Conservation (phyloP, 2,797 vertebrate genomes). For the Microcaecilia unicolor region DNA sequence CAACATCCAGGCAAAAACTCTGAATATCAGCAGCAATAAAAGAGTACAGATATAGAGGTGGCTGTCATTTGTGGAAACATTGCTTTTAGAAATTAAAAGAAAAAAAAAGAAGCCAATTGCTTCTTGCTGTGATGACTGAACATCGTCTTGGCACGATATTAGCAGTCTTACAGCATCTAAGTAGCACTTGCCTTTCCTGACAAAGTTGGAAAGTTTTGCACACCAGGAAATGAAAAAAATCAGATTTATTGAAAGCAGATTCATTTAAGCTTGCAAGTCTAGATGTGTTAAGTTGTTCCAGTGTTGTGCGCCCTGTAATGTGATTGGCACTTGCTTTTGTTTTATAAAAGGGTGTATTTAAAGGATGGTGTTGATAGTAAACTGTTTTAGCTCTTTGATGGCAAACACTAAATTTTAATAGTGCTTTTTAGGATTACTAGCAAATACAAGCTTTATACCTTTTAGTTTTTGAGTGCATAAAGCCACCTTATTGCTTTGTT, state of each 20-base stretch:
- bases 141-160: no score
- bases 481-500: slow-evolving; percentile 58
- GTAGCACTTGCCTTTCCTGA: slow-evolving; percentile 48
- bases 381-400: slow-evolving; percentile 47
- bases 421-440: slow-evolving; percentile 53
- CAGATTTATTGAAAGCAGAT: slow-evolving; percentile 36
- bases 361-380: slow-evolving; percentile 50
- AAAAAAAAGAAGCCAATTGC: no score
- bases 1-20: no score
- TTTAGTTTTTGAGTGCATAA: slow-evolving; percentile 47
- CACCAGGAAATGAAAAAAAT: no score
- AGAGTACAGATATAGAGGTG: no score
- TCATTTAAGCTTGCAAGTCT: slow-evolving; percentile 79
- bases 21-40: no score
- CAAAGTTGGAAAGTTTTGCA: slow-evolving; percentile 53
- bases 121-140: no score
- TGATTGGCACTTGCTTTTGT: slow-evolving; percentile 55
- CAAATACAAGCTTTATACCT: slow-evolving; percentile 41
- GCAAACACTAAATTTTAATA: slow-evolving; percentile 67
- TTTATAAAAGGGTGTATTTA: slow-evolving; percentile 41
- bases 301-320: slow-evolving; percentile 42
- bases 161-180: no score
- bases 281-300: slow-evolving; percentile 28
- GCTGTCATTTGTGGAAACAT: no score
- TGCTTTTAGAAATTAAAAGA: no score